A percentile compares a stretch with the other conserved stretches of the same genome.
These are phyloP conservation scores for Enteromius treurensis DNA, from an alignment of 2,797 vertebrate species.

Conservation along the genomic window DNA sequence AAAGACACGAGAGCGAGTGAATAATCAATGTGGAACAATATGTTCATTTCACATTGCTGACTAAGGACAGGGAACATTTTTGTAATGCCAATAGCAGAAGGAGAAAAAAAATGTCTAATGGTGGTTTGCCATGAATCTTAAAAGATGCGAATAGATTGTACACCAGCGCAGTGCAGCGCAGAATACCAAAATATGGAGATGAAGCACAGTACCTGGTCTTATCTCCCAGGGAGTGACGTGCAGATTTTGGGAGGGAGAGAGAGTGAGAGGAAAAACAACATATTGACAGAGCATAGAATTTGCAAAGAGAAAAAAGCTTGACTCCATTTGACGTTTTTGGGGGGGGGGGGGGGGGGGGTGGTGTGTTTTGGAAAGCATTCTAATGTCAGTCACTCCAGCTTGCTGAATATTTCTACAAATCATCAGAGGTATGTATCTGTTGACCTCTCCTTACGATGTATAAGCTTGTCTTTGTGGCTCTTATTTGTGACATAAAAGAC, in stretches of 20 bases:
- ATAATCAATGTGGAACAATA: conserved; percentile 2
- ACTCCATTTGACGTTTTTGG: conserved; percentile 20
- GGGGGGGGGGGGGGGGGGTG: no score
- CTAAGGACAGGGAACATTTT: not conserved
- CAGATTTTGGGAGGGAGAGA: conserved; percentile 42
- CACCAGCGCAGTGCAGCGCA: conserved; percentile 30
- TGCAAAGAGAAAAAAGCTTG: conserved; percentile 1
- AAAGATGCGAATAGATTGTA: conserved; percentile 35
- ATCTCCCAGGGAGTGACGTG: conserved; percentile 49
- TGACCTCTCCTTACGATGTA: not conserved
- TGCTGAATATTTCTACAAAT: not conserved
- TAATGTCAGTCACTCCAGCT: conserved; percentile 11
- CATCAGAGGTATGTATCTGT: not conserved
- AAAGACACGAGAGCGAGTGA: not conserved
- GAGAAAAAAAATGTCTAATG: conserved; percentile 9
- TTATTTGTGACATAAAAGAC: conserved; percentile 9
- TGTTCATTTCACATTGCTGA: conserved; percentile 4
- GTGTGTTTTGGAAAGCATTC: not conserved
- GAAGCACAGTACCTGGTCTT: conserved; percentile 39
- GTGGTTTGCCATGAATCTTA: conserved; percentile 9
- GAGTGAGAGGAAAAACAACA: not conserved
- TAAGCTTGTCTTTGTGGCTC: not conserved
- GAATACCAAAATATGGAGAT: conserved; percentile 49
- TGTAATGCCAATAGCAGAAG: conserved; percentile 1
- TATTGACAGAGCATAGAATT: conserved; percentile 15